Evolutionary conservation across 2,113 vertebrate genomes (phyloP), one percentile per base, ranked within the genome.

Genomic region (Sander lucioperca): DNA sequence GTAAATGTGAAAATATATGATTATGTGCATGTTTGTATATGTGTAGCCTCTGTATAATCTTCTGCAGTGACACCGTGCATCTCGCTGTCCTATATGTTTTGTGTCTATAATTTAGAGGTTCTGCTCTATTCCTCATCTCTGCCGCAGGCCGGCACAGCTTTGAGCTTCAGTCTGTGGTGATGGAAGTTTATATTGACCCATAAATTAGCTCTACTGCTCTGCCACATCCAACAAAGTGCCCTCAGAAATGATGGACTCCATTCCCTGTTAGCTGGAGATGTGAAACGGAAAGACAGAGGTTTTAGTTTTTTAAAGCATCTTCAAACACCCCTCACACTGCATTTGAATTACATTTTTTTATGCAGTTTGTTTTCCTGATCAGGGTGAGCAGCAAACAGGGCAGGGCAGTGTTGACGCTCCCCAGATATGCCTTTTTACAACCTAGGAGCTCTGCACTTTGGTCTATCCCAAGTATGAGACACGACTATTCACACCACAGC

Each of bases 131-230:
- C 86, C 68, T 66, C 73, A 77, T 85, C 74, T 71, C 65, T 82
- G 88, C 87, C 27, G 74, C 82, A 87, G 85, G 72, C 89, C 67
- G 63, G 72, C 75, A 66, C 80, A 76, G 86, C 88, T 86, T 72
- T 86, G 79, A 70, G 83, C 73, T 71, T 63, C 82, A 65, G 77
- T 83, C 75, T 82, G 62, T 23, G 63, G 84, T 91, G 90, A 92
- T 92, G 85, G 87, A 86, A 91, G 88, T 86, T 93, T 92, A 92
- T 92, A 94, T 95, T 89, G 92, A 92, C 80, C 91, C 86, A 91
- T 94, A 93, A 95, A 94, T 94, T 90, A 93, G 84, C 89, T 79
- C 68, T n/a, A 77, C 50, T 30, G 75, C 86, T 77, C 82, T 74
- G 85, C 80, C 86, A 88, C 82, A 78, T 86, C 89, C 89, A 83